Base-by-base conservation (phyloP, 2,113 vertebrate genomes). In the Amphilophus citrinellus region DNA sequence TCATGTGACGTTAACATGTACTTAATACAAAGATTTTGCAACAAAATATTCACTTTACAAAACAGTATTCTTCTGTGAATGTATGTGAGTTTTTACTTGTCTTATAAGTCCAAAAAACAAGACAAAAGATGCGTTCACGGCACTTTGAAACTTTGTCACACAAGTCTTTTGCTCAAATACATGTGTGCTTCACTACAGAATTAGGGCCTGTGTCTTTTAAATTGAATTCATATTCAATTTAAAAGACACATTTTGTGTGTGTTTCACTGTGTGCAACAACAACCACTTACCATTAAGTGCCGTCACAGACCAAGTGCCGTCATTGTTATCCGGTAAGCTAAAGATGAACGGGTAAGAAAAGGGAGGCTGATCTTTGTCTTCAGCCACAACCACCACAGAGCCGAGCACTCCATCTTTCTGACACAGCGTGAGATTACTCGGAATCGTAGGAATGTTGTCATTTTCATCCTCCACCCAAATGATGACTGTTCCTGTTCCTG, bases 401-500 rank as follows among this genome's bases (percentile, higher is more conserved):
- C 22, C 94, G n/a, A 83, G 87, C 79, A 77, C 62, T 71, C 85
- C 94, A 30, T 88, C 88, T 91, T 89, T 85, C 84, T 95, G 91
- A 15, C 98, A 99, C 77, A 98, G 61, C 2, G 90, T 87, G 17
- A 94, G 62, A 0, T 96, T 81, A 0, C 0, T 17, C 6, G 78
- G 2, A 4, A 98, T 9, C 0, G 39, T 30, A 2, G 97, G 98
- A 3, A 77, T 1, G 56, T 97, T 95, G 89, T 98, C 97, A 63
- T 98, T 97, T 7, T 87, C 88, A 73, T 97, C 97, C 20, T 94
- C 89, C 22, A 98, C 83, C 76, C 83, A 77, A 81, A 98, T 89
- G 10, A 97, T 91, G 32, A 98, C 87, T 6, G 95, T 97, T 75
- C 98, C 98, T 4, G 95, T 97, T 71, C 97, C 97, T 3, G 96